Evolutionary conservation across 2,797 vertebrate genomes (phyloP).

Genomic region (Chelon labrosus): DNA sequence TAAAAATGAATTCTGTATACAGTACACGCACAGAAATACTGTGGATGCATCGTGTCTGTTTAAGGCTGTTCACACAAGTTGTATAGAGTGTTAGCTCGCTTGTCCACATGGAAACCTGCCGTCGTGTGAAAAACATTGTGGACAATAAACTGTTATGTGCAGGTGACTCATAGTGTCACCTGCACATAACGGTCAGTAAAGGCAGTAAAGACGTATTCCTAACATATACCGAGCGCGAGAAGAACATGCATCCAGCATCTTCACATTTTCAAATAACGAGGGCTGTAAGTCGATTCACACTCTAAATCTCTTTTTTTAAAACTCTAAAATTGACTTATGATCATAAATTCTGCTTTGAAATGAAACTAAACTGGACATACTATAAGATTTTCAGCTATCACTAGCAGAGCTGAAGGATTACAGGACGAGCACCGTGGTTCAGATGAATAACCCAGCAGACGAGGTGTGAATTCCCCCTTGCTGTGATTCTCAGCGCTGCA

Average conservation of each 20-base stretch:
- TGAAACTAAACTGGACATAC: background rate
- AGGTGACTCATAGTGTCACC: conserved; percentile 13
- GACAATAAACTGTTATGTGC: conserved; percentile 11
- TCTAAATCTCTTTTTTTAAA: background rate
- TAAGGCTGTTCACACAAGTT: conserved; percentile 11
- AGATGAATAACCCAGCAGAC: conserved; percentile 33
- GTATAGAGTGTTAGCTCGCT: conserved; percentile 1
- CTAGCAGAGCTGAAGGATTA: conserved; percentile 1
- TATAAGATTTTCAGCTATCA: conserved; percentile 5
- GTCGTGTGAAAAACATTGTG: conserved; percentile 21
- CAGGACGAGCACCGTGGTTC: conserved; percentile 6
- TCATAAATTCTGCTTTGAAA: background rate
- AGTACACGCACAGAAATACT: background rate
- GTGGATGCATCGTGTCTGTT: background rate
- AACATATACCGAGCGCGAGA: conserved; percentile 3
- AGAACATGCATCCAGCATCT: conserved; percentile 3
- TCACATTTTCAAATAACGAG: background rate
- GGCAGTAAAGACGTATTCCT: conserved; percentile 7
- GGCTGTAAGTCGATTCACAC: background rate
- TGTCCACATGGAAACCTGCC: conserved; percentile 13
- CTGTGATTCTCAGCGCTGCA: conserved; percentile 2
- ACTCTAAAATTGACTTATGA: too few species aligned
- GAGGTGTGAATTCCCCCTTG: conserved; percentile 8
- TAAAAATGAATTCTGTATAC: background rate
- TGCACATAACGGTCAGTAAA: conserved; percentile 2